Conservation (phyloP, 2,888 invertebrate genomes). For the Acanthococcus lagerstroemiae region DNA sequence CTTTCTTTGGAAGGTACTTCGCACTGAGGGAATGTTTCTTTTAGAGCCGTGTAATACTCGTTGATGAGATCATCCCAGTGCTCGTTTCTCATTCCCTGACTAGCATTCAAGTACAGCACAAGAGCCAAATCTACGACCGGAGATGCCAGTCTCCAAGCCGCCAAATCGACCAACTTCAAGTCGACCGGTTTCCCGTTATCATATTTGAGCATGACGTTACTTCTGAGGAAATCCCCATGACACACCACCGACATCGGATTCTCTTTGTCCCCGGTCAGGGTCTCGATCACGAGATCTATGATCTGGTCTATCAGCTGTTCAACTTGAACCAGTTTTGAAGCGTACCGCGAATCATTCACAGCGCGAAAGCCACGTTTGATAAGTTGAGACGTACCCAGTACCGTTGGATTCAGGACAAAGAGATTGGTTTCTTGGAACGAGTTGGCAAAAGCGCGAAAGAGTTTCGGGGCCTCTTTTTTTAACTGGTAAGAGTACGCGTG, state of each 20-base stretch:
- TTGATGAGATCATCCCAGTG: too few species aligned
- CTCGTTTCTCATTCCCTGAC: background rate
- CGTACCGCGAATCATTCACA: background rate
- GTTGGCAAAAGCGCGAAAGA: background rate
- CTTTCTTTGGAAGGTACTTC: too few species aligned
- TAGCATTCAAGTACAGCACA: slow-evolving; percentile 7
- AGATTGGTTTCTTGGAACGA: background rate
- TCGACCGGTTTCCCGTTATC: too few species aligned
- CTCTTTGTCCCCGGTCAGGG: background rate
- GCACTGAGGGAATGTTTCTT: too few species aligned
- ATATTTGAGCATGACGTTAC: slow-evolving; percentile 9
- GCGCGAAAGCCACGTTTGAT: background rate
- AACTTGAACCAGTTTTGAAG: background rate
- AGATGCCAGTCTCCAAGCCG: background rate
- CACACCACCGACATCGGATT: slow-evolving; percentile 4
- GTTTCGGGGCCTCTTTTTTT: background rate
- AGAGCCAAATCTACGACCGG: background rate
- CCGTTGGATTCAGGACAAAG: background rate
- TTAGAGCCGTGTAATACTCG: slow-evolving; percentile 5
- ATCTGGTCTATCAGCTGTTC: background rate
- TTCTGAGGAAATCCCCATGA: slow-evolving; percentile 15
- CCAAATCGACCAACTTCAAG: background rate
- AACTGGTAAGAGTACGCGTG: slow-evolving; percentile 9
- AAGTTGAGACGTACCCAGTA: background rate
- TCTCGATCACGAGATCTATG: background rate